These are phyloP conservation scores for Pediacus dermestoides DNA, from an alignment of 2,888 invertebrate species.

Conservation along the genomic window DNA sequence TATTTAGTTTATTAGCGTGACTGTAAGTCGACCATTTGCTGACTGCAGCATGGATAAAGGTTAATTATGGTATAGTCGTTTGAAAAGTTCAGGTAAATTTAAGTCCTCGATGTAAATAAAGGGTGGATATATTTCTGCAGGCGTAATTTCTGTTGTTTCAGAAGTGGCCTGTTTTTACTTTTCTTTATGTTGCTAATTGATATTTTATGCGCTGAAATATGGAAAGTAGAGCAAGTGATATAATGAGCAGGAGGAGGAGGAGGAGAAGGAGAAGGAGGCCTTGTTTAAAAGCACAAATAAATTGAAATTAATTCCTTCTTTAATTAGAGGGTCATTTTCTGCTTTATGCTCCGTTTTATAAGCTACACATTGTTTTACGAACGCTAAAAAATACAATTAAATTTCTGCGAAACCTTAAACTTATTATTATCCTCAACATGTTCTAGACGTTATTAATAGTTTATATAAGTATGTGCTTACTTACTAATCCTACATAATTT, in stretches of 20 bases:
- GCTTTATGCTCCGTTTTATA: too few relatives aligned
- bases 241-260: too few relatives aligned
- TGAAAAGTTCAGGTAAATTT: conserved; percentile 34
- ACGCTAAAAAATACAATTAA: too few relatives aligned
- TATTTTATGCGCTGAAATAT: conserved; percentile 13
- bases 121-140: conserved; percentile 3
- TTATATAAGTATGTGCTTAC: too few relatives aligned
- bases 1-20: conserved; percentile 31
- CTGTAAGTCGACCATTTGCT: conserved; percentile 38
- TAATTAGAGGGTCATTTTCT: conserved; percentile 4
- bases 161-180: neutral
- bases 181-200: conserved; percentile 15
- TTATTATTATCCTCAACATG: too few relatives aligned
- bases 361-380: too few relatives aligned
- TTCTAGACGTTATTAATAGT: too few relatives aligned
- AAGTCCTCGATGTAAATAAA: conserved; percentile 27
- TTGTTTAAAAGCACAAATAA: conserved; percentile 2
- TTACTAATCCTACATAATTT: too few relatives aligned
- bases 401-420: too few relatives aligned
- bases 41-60: conserved; percentile 39
- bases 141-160: conserved; percentile 2
- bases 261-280: too few relatives aligned
- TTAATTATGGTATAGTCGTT: conserved; percentile 39
- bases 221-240: conserved; percentile 2
- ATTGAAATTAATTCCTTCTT: conserved; percentile 8